A percentile compares a stretch with the other conserved stretches of the same genome.
phyloP scores from a whole-genome alignment of 2,888 invertebrate genomes.

The Parnassius apollo region DNA sequence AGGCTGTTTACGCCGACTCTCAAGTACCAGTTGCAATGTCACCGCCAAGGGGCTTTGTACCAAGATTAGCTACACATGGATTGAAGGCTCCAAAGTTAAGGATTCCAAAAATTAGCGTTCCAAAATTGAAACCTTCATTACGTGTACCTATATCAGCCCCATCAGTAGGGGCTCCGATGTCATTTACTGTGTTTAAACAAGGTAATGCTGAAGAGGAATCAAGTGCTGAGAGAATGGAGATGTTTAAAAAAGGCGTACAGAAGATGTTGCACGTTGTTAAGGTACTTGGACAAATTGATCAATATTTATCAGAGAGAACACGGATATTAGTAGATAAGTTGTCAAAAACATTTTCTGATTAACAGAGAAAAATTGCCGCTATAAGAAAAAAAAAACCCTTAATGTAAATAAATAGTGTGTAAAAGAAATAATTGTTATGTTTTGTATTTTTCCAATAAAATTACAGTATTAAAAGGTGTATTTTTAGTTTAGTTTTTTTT shows the following conservation, averaged over 20 bases:
- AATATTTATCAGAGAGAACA: slow-evolving; percentile 67
- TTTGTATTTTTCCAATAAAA: too few relatives aligned
- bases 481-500: too few relatives aligned
- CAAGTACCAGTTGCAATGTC: slow-evolving; percentile 48
- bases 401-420: too few relatives aligned
- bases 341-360: slow-evolving; percentile 62
- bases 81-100: slow-evolving; percentile 50
- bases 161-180: slow-evolving; percentile 50
- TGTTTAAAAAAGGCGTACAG: slow-evolving; percentile 68
- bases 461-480: too few relatives aligned
- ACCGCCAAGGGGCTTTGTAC: slow-evolving; percentile 60
- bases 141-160: slow-evolving; percentile 41
- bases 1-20: slow-evolving; percentile 52
- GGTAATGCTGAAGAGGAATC: slow-evolving; percentile 50
- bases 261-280: slow-evolving; percentile 70
- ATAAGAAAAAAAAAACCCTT: too few relatives aligned
- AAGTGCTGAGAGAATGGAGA: slow-evolving; percentile 67
- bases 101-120: slow-evolving; percentile 52
- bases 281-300: slow-evolving; percentile 66
- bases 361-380: not conserved
- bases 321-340: slow-evolving; percentile 67
- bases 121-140: slow-evolving; percentile 37
- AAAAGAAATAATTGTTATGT: too few relatives aligned
- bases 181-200: slow-evolving; percentile 39
- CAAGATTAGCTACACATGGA: slow-evolving; percentile 44